These are phyloP conservation scores for Chesias legatella DNA, from an alignment of 2,888 invertebrate genomes.

Conservation along the genomic window DNA sequence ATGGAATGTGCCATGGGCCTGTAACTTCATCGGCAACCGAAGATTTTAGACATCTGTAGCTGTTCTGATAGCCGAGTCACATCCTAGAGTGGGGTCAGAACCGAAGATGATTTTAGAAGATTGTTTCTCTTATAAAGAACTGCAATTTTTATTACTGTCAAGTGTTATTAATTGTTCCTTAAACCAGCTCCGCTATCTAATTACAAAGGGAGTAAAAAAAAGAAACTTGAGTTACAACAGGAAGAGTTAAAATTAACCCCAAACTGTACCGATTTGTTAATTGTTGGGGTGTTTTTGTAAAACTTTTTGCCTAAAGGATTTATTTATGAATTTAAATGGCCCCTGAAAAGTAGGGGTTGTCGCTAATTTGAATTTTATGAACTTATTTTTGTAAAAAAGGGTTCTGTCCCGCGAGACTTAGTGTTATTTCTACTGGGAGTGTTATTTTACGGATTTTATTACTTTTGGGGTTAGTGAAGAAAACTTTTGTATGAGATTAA, in stretches of 20 bases:
- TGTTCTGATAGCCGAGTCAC: too few species aligned
- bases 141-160: background rate
- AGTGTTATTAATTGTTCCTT: conserved; percentile 24
- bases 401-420: conserved; percentile 46
- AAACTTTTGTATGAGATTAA: conserved; percentile 13
- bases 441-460: conserved; percentile 37
- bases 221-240: conserved; percentile 48
- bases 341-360: conserved; percentile 63
- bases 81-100: too few species aligned
- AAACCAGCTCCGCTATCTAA: conserved; percentile 33
- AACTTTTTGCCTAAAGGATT: conserved; percentile 51
- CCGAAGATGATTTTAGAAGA: too few species aligned
- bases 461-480: conserved; percentile 25
- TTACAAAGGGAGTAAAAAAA: conserved; percentile 54
- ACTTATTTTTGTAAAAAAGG: conserved; percentile 67
- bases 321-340: conserved; percentile 77
- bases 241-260: conserved; percentile 73
- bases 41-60: too few species aligned
- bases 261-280: conserved; percentile 73
- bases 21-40: too few species aligned
- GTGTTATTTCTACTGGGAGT: conserved; percentile 30
- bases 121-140: too few species aligned
- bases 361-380: conserved; percentile 77
- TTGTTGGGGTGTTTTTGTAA: conserved; percentile 65
- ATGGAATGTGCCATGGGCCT: too few species aligned